Conservation (phyloP, 2,797 vertebrate genomes). For the Paedocypris micromegethes region DNA sequence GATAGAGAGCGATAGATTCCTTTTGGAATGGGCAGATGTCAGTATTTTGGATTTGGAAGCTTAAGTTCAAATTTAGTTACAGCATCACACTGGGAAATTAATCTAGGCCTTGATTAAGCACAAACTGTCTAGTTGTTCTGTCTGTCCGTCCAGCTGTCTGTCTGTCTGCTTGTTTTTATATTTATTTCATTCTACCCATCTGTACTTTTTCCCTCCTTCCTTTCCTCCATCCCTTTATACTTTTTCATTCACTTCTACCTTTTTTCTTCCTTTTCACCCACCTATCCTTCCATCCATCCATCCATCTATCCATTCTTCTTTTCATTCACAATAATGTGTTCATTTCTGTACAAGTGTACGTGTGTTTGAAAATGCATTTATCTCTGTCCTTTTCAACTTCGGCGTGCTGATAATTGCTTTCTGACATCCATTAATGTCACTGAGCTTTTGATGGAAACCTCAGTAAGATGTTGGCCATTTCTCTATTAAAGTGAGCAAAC, state of each 20-base stretch:
- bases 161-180: too few relatives aligned
- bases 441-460: conserved; percentile 25
- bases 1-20: conserved; percentile 31
- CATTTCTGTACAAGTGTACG: background rate
- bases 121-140: too few relatives aligned
- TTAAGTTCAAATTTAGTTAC: too few relatives aligned
- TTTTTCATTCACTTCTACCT: too few relatives aligned
- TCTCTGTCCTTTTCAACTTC: conserved; percentile 35
- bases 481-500: conserved; percentile 32
- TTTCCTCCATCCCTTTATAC: too few relatives aligned
- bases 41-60: background rate
- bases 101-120: background rate
- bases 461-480: conserved; percentile 13
- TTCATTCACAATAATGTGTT: too few relatives aligned
- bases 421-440: conserved; percentile 37
- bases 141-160: too few relatives aligned
- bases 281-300: too few relatives aligned
- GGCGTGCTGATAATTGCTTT: conserved; percentile 38
- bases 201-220: too few relatives aligned
- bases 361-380: conserved; percentile 30
- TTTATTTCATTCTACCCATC: too few relatives aligned
- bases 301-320: too few relatives aligned
- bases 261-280: too few relatives aligned
- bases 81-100: background rate
- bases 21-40: conserved; percentile 15